These are phyloP conservation scores for Polypterus senegalus DNA, from an alignment of 2,113 vertebrate genomes.

Conservation along the genomic window DNA sequence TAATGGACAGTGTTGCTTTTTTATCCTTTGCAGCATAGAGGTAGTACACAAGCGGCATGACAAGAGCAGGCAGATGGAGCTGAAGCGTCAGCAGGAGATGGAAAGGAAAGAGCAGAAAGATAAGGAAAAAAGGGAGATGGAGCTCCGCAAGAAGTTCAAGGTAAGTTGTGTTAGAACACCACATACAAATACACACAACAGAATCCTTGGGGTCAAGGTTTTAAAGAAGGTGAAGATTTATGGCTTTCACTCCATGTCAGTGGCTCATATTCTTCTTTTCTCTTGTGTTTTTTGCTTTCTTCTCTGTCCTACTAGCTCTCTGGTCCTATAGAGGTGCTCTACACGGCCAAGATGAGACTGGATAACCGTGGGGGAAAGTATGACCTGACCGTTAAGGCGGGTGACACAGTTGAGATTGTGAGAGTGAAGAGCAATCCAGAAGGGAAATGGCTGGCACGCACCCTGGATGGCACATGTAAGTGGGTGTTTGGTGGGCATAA, in stretches of 20 bases:
- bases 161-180: constrained; percentile 19
- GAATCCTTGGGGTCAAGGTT: too few species aligned
- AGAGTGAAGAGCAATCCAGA: constrained; percentile 46
- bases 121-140: constrained; percentile 34
- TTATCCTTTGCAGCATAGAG: too few species aligned
- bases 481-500: background rate
- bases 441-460: constrained; percentile 52
- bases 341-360: constrained; percentile 37
- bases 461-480: constrained; percentile 43
- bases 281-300: too few species aligned
- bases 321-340: constrained; percentile 38
- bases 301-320: constrained; percentile 16
- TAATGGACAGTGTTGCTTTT: too few species aligned
- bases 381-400: constrained; percentile 42
- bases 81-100: constrained; percentile 26
- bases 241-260: too few species aligned
- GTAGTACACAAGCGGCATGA: background rate
- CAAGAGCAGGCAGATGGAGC: constrained; percentile 27
- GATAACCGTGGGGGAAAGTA: constrained; percentile 47
- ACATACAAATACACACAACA: too few species aligned
- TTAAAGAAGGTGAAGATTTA: too few species aligned
- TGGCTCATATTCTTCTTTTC: too few species aligned
- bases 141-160: constrained; percentile 48
- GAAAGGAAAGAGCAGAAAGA: constrained; percentile 33
- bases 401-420: constrained; percentile 49